Percentiles rank a stretch among this genome's conserved stretches.
Evolutionary conservation across 2,113 vertebrate genomes (phyloP).

Genomic region (Cynoglossus semilaevis): DNA sequence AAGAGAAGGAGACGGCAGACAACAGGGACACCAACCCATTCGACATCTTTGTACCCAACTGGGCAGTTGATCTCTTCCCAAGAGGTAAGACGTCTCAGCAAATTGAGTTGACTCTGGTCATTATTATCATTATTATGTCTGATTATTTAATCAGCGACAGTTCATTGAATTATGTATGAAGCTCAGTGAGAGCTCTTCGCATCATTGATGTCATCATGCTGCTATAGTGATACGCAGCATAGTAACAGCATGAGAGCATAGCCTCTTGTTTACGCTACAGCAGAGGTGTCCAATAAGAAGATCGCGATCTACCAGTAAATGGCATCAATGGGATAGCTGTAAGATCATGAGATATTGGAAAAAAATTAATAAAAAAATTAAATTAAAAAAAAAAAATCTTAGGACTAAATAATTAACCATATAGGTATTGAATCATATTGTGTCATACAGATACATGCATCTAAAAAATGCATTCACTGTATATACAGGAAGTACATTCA

Average conservation of each 20-base stretch:
- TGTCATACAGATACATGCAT: too few relatives aligned
- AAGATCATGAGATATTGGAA: too few relatives aligned
- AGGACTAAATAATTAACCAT: too few relatives aligned
- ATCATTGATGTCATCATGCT: conserved; percentile 18
- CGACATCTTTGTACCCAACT: conserved; percentile 56
- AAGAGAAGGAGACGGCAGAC: conserved; percentile 23
- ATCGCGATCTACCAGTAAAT: too few relatives aligned
- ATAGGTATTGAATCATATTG: too few relatives aligned
- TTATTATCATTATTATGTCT: conserved; percentile 26
- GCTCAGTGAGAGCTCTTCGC: conserved; percentile 10
- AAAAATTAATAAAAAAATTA: too few relatives aligned
- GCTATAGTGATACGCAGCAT: conserved; percentile 4
- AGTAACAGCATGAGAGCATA: conserved; percentile 1
- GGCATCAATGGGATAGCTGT: too few relatives aligned
- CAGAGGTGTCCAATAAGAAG: too few relatives aligned
- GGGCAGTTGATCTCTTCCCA: conserved; percentile 60
- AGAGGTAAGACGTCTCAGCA: conserved; percentile 61
- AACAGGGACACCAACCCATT: conserved; percentile 49
- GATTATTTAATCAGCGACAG: conserved; percentile 43
- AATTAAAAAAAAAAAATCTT: too few relatives aligned
- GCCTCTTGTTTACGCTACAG: too few relatives aligned
- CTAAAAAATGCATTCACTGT: too few relatives aligned
- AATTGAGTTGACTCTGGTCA: conserved; percentile 24
- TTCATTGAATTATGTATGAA: conserved; percentile 43
- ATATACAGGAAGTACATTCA: too few relatives aligned